A percentile compares a stretch with the other conserved stretches of the same genome.
These are phyloP conservation scores for Charaxes varanes DNA, from an alignment of 1,140 invertebrate genomes.

Conservation along the genomic window DNA sequence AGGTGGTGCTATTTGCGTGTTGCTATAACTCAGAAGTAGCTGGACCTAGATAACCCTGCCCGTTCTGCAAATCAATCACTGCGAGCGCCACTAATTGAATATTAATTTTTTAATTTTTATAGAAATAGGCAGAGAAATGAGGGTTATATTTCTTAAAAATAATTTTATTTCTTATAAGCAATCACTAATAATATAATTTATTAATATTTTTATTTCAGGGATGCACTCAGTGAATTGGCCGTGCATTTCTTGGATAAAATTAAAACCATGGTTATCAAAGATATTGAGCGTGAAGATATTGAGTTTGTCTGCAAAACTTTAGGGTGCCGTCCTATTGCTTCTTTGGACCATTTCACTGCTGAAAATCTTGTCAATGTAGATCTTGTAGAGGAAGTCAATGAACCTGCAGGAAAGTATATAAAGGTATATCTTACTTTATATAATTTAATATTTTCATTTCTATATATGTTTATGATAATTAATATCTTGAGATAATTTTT, in stretches of 20 bases:
- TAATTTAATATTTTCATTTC: too few relatives aligned
- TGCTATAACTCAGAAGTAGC: too few relatives aligned
- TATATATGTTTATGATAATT: too few relatives aligned
- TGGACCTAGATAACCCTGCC: too few relatives aligned
- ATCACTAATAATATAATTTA: slow-evolving; percentile 2
- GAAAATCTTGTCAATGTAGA: slow-evolving; percentile 95
- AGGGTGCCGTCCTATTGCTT: slow-evolving; percentile 97
- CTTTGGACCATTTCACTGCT: slow-evolving; percentile 95
- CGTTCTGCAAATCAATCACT: too few relatives aligned
- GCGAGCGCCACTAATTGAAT: too few relatives aligned
- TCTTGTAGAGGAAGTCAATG: slow-evolving; percentile 94
- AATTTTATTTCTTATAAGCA: background rate
- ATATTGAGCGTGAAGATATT: slow-evolving; percentile 98
- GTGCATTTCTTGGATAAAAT: slow-evolving; percentile 99
- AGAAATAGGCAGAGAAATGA: too few relatives aligned
- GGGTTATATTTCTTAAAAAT: background rate
- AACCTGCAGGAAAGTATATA: slow-evolving; percentile 94
- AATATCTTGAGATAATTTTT: too few relatives aligned
- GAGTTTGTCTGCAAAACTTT: slow-evolving; percentile 98
- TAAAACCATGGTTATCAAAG: slow-evolving; percentile 95
- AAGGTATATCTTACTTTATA: too few relatives aligned
- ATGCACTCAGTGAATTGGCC: slow-evolving; percentile 97
- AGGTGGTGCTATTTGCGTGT: too few relatives aligned
- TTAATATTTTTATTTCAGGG: slow-evolving; percentile 79
- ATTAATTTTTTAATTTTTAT: too few relatives aligned